phyloP scores from a whole-genome alignment of 2,113 vertebrate genomes.

The Anoplopoma fimbria region DNA sequence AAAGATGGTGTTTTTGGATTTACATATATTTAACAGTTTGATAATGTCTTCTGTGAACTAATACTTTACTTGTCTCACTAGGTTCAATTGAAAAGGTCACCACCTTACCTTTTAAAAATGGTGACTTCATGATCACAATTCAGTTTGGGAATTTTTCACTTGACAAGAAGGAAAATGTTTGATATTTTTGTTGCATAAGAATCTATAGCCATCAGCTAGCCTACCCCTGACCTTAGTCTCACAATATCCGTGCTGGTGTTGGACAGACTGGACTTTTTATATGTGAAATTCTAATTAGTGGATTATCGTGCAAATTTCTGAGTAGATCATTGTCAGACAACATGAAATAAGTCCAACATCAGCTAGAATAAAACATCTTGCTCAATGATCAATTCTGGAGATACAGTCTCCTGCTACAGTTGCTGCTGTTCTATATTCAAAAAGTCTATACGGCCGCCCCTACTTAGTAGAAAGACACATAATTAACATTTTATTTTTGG shows the following conservation, averaged over 20 bases:
- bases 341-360: slow-evolving; percentile 7
- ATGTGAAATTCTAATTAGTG: slow-evolving; percentile 9
- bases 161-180: neutral
- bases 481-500: slow-evolving; percentile 50
- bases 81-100: neutral
- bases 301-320: slow-evolving; percentile 5
- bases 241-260: neutral
- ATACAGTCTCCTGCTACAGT: neutral
- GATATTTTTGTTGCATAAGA: neutral
- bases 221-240: neutral
- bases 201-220: neutral
- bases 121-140: neutral
- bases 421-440: neutral
- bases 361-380: slow-evolving; percentile 2
- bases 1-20: neutral
- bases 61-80: neutral
- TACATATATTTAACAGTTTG: neutral
- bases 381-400: neutral
- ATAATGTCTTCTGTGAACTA: neutral
- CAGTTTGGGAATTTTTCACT: neutral
- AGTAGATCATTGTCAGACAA: slow-evolving; percentile 14
- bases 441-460: neutral
- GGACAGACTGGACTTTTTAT: neutral
- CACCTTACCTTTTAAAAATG: neutral
- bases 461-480: slow-evolving; percentile 18